Evolutionary conservation across 2,113 vertebrate species (phyloP).

Genomic region (Athene cunicularia): DNA sequence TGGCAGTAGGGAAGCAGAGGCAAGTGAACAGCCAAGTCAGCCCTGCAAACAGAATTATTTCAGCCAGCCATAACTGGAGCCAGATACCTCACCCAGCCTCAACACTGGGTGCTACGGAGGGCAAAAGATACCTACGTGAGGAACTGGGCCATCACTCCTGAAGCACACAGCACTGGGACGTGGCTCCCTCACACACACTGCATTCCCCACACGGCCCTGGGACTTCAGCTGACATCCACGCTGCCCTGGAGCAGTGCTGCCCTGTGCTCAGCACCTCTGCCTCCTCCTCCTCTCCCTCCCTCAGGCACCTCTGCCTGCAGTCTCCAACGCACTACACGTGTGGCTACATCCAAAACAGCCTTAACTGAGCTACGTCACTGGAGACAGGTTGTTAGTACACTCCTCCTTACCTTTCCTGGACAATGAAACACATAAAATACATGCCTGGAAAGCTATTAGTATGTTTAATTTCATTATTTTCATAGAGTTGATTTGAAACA

Average conservation of each 20-base stretch:
- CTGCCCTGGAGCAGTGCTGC: background rate
- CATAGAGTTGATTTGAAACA: background rate
- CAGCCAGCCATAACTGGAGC: background rate
- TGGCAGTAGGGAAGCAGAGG: background rate
- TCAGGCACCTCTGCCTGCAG: background rate
- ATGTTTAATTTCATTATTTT: background rate
- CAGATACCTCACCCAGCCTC: background rate
- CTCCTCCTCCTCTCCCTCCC: background rate
- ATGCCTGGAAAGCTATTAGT: background rate
- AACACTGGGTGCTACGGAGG: accelerated
- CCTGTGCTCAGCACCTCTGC: background rate
- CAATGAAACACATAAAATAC: background rate
- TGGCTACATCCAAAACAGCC: background rate
- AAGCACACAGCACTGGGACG: background rate
- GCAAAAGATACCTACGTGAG: background rate
- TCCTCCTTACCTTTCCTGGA: background rate
- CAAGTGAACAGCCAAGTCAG: background rate
- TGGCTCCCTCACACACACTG: background rate
- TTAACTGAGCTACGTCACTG: background rate
- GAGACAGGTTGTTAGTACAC: background rate
- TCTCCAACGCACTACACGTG: background rate
- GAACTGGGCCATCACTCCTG: background rate
- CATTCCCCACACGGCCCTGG: no score
- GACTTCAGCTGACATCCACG: background rate
- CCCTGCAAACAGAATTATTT: background rate